phyloP scores from a whole-genome alignment of 2,888 invertebrate genomes.

The Acanthacorydalis orientalis region DNA sequence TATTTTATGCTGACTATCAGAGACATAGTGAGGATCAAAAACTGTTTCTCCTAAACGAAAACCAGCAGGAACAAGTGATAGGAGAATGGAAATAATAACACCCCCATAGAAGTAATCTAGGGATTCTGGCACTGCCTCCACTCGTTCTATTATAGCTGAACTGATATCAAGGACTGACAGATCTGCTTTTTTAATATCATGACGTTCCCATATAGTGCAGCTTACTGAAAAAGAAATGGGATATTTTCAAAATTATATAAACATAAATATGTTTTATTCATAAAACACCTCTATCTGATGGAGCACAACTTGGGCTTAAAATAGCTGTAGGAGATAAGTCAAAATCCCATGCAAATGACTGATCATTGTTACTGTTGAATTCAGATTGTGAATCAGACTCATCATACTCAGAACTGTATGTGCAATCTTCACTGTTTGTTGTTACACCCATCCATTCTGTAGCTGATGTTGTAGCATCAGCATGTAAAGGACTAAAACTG shows the following conservation, averaged over 20 bases:
- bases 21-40: too few species aligned
- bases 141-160: constrained; percentile 81
- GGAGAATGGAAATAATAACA: constrained; percentile 37
- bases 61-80: constrained; percentile 44
- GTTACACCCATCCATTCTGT: constrained; percentile 81
- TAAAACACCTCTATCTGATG: constrained; percentile 54
- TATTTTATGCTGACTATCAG: too few species aligned
- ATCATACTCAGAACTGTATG: constrained; percentile 54
- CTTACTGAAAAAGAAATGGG: constrained; percentile 47
- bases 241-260: background rate
- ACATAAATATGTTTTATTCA: background rate
- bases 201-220: constrained; percentile 87
- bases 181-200: constrained; percentile 82
- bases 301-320: constrained; percentile 48
- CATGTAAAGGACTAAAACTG: constrained; percentile 23
- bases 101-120: constrained; percentile 65
- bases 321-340: constrained; percentile 58
- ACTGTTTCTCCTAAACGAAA: constrained; percentile 36
- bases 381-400: constrained; percentile 27
- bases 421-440: constrained; percentile 75
- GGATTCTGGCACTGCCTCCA: constrained; percentile 65
- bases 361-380: constrained; percentile 24
- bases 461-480: constrained; percentile 42
- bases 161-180: constrained; percentile 89
- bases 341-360: constrained; percentile 42